phyloP scores from a whole-genome alignment of 2,797 vertebrate species.

The Euthynnus affinis region DNA sequence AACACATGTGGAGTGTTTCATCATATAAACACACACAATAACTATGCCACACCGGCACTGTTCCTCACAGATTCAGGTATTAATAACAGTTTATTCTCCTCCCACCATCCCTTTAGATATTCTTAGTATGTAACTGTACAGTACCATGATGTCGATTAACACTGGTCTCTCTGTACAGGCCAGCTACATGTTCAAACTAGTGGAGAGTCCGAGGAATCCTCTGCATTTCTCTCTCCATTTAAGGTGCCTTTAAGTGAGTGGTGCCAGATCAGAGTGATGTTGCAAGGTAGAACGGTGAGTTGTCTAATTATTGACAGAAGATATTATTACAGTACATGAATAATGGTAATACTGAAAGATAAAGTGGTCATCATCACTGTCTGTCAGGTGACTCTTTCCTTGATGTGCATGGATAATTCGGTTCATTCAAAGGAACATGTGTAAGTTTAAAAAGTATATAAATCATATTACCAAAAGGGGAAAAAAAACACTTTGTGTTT shows the following conservation, averaged over 20 bases:
- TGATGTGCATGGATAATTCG: constrained; percentile 69
- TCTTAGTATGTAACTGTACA: not conserved
- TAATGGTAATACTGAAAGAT: not conserved
- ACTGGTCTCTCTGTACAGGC: constrained; percentile 65
- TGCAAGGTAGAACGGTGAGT: constrained; percentile 79
- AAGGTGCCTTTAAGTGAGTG: constrained; percentile 80
- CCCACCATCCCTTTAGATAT: not conserved
- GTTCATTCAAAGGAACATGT: constrained; percentile 51
- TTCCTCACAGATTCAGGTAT: constrained; percentile 83
- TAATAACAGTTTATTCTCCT: not conserved
- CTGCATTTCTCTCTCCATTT: constrained; percentile 80
- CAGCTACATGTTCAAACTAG: constrained; percentile 84
- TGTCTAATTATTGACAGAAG: not conserved
- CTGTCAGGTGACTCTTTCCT: constrained; percentile 78
- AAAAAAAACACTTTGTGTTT: not conserved
- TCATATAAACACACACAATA: constrained; percentile 76
- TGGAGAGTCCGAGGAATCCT: constrained; percentile 57
- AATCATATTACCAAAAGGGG: not conserved
- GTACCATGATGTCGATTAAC: not conserved
- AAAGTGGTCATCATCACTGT: not conserved
- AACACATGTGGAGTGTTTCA: constrained; percentile 82
- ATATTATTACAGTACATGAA: not conserved
- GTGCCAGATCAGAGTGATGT: constrained; percentile 81
- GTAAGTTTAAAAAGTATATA: constrained; percentile 68
- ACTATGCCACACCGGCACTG: constrained; percentile 81